Evolutionary conservation across 2,888 invertebrate genomes (phyloP), one percentile per base, ranked within the genome.

Genomic region (Clivina fossor): DNA sequence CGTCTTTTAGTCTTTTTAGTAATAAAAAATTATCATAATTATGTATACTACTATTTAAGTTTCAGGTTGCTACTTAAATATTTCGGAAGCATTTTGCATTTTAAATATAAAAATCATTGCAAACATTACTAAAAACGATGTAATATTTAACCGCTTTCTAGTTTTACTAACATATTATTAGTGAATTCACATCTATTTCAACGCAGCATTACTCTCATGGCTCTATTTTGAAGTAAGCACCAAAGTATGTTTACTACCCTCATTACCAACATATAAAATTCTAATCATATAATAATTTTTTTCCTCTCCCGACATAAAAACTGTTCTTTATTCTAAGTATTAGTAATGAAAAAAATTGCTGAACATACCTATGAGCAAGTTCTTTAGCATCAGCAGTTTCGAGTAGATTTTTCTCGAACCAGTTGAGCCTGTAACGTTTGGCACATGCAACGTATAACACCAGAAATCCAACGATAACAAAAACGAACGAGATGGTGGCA

Each of bases 391-490:
- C 75, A 15, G 78, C 78, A 0, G 78, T 74, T 61, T 81, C 80
- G 20, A 81, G 66, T 4, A 81, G 68, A 59, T 76, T 78, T 60
- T 78, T 76, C 67, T 81, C 81, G 62, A 80, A 81, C 81, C 81
- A 81, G 67, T 81, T 81, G 30, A 81, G 72, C 26, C 77, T 72
- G 64, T 78, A 80, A 35, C 75, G 74, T 55, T 73, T 74, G 13
- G 79, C 77, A 64, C 80, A 80, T 40, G 76, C 76, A 22, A 80
- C 74, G 60, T 80, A 80, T 2, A 79, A 62, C 3, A 78, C 68
- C 0, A 76, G 69, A 18, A 75, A 74, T 11, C 76, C 64, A 1
- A 78, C 65, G 2, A 77, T 72, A 1, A 78, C 76, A 43, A 77
- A 69, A 56, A 78, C 62, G 63, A 78, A 78, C 1, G 78, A 78